These are phyloP conservation scores for Melieria crassipennis DNA, from an alignment of 2,888 invertebrate species.

Conservation along the genomic window DNA sequence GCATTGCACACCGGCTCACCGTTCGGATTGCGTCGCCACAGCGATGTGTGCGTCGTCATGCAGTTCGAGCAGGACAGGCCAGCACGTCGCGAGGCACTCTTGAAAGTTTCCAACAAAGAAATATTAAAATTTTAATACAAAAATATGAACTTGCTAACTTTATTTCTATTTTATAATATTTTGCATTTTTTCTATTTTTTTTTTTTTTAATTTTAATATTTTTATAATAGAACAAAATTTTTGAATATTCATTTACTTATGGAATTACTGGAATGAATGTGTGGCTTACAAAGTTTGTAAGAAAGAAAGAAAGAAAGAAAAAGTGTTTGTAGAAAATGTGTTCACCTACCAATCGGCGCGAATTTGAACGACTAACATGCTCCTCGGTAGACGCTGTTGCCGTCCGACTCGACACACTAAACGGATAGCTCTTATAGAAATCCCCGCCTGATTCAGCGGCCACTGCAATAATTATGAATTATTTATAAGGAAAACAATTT, in stretches of 20 bases:
- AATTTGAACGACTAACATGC: constrained; percentile 63
- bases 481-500: constrained; percentile 55
- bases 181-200: not conserved
- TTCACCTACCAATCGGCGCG: constrained; percentile 76
- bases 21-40: constrained; percentile 93
- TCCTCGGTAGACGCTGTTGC: constrained; percentile 66
- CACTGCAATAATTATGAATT: constrained; percentile 73
- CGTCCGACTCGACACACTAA: constrained; percentile 72
- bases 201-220: not conserved
- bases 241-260: constrained; percentile 43
- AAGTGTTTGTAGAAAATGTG: constrained; percentile 17
- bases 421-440: constrained; percentile 84
- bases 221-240: constrained; percentile 57
- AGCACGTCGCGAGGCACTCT: constrained; percentile 70
- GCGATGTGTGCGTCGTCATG: constrained; percentile 87
- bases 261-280: constrained; percentile 10
- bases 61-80: constrained; percentile 94
- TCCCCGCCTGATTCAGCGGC: constrained; percentile 84
- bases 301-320: constrained; percentile 1
- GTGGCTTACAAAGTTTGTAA: constrained; percentile 4
- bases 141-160: not conserved
- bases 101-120: constrained; percentile 20
- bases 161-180: constrained; percentile 20
- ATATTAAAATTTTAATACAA: constrained; percentile 15
- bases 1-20: constrained; percentile 99